These are phyloP conservation scores for Polypterus senegalus DNA, from an alignment of 2,113 vertebrate species.

Conservation along the genomic window DNA sequence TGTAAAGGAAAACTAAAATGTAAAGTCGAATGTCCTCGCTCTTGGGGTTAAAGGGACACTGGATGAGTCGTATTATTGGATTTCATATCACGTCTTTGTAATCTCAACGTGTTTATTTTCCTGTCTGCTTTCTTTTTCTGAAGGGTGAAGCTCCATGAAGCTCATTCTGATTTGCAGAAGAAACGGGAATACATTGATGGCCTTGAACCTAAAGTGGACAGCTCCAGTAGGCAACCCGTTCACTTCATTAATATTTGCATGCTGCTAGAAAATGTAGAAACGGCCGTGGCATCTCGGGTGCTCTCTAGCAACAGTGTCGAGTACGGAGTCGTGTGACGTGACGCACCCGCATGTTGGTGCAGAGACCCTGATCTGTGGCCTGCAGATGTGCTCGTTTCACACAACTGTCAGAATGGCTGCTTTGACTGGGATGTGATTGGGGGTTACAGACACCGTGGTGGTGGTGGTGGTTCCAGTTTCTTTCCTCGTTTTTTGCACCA, in stretches of 20 bases:
- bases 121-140: constrained; percentile 5
- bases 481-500: too few species aligned
- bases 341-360: not conserved
- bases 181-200: constrained; percentile 74
- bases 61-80: not conserved
- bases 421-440: too few species aligned
- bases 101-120: not conserved
- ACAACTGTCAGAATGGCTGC: too few species aligned
- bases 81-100: not conserved
- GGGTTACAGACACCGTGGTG: too few species aligned
- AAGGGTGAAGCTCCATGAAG: constrained; percentile 76
- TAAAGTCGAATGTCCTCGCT: too few species aligned
- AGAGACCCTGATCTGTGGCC: too few species aligned
- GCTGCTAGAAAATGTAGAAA: not conserved
- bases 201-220: constrained; percentile 61
- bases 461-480: too few species aligned
- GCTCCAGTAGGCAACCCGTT: constrained; percentile 45
- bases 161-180: constrained; percentile 74
- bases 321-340: not conserved
- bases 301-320: too few species aligned
- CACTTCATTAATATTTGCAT: too few species aligned
- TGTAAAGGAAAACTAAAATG: too few species aligned
- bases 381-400: too few species aligned
- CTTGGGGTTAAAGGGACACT: not conserved
- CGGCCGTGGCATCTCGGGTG: not conserved